Percentiles rank a stretch among this genome's conserved stretches.
These are phyloP conservation scores for Calameuta filiformis DNA, from an alignment of 2,888 invertebrate genomes.

Conservation along the genomic window DNA sequence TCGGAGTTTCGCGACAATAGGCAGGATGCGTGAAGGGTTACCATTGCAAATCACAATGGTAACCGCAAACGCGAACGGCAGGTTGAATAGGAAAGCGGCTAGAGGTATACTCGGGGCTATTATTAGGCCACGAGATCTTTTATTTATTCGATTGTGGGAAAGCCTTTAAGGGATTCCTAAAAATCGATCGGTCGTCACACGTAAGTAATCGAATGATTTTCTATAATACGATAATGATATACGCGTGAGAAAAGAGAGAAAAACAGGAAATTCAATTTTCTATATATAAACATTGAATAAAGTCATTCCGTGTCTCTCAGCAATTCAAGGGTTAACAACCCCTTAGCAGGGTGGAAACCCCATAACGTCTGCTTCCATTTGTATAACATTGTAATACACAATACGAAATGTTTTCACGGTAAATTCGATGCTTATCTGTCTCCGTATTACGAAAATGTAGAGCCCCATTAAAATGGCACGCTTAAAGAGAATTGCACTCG, in stretches of 20 bases:
- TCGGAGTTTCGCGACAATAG: slow-evolving; percentile 49
- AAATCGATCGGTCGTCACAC: neutral
- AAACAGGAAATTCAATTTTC: neutral
- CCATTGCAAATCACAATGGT: slow-evolving; percentile 61
- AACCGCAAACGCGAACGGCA: slow-evolving; percentile 59
- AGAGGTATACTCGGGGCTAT: slow-evolving; percentile 32
- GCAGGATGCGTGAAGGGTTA: slow-evolving; percentile 62
- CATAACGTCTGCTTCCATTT: neutral
- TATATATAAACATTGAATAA: neutral
- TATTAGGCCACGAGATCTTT: slow-evolving; percentile 9
- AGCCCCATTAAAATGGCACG: neutral
- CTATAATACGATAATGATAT: neutral
- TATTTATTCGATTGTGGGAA: slow-evolving; percentile 16
- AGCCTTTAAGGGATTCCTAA: neutral
- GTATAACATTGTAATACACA: neutral
- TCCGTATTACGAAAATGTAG: neutral
- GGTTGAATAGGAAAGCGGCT: slow-evolving; percentile 51
- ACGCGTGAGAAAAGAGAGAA: neutral
- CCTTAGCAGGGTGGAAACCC: neutral
- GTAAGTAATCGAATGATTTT: neutral
- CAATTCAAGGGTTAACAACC: neutral
- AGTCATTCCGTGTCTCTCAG: neutral
- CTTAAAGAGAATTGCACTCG: neutral
- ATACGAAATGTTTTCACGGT: slow-evolving; percentile 13
- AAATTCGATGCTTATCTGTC: slow-evolving; percentile 47